Percentiles rank a stretch among this genome's conserved stretches.
Conservation (phyloP, 1,140 invertebrate species). For the Lineus longissimus region DNA sequence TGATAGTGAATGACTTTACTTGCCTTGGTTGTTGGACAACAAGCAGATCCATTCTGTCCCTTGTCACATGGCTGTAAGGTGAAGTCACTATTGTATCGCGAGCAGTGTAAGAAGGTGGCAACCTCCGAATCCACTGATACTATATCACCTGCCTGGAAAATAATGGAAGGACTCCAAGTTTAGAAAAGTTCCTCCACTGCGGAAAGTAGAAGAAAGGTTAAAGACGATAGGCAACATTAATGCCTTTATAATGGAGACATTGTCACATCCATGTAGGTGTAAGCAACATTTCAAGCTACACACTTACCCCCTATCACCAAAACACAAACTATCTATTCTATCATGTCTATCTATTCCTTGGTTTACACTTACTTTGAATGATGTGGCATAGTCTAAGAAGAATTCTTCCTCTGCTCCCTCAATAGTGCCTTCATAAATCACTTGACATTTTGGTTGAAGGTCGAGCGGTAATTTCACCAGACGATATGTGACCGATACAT, state of each 20-base stretch:
- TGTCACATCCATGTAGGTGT: too few relatives aligned
- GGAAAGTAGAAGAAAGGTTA: too few relatives aligned
- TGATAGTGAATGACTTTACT: too few relatives aligned
- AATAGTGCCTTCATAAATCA: slow-evolving; percentile 11
- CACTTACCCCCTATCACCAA: too few relatives aligned
- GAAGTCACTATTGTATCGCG: slow-evolving; percentile 30
- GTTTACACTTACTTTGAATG: slow-evolving; percentile 14
- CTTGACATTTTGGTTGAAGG: background rate
- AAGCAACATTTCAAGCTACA: too few relatives aligned
- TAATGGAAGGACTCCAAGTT: background rate
- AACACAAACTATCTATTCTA: too few relatives aligned
- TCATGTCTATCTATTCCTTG: too few relatives aligned
- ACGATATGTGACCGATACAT: slow-evolving; percentile 17
- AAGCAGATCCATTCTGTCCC: too few relatives aligned
- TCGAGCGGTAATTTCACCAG: slow-evolving; percentile 11
- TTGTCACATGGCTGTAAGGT: slow-evolving; percentile 21
- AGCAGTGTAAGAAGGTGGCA: slow-evolving; percentile 20
- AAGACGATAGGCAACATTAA: too few relatives aligned
- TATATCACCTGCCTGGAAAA: slow-evolving; percentile 25
- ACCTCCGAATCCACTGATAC: slow-evolving; percentile 22
- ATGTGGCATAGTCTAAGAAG: background rate
- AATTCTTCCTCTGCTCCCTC: slow-evolving; percentile 7
- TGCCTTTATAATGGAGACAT: too few relatives aligned
- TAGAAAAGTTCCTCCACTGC: too few relatives aligned
- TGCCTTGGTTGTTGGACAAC: too few relatives aligned